Percentiles rank a stretch among this genome's conserved stretches.
Evolutionary conservation across 1,140 invertebrate genomes (phyloP).

Genomic region (Palaemon carinicauda): DNA sequence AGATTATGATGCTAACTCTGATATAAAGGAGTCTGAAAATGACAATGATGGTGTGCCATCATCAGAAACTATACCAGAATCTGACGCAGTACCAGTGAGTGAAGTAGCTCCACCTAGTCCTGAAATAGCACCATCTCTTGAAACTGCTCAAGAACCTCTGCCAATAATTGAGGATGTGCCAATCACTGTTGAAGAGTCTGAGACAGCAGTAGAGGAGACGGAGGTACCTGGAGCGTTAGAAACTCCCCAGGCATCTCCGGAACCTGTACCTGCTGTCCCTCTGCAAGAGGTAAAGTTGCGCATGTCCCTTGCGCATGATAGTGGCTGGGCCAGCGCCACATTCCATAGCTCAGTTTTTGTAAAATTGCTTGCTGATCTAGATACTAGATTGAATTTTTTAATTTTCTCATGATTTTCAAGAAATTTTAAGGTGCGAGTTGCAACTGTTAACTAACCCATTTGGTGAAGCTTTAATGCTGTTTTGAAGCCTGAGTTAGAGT

Average conservation of each 20-base stretch:
- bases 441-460: not conserved
- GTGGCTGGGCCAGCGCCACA: constrained; percentile 38
- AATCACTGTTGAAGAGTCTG: not conserved
- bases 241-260: not conserved
- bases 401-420: not conserved
- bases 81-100: not conserved
- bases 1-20: too few species aligned
- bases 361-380: constrained; percentile 24
- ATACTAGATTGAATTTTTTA: not conserved
- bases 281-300: constrained; percentile 43
- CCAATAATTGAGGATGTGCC: not conserved
- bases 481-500: not conserved
- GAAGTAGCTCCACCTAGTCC: not conserved
- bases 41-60: not conserved
- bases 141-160: not conserved
- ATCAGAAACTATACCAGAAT: constrained; percentile 22
- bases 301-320: constrained; percentile 45
- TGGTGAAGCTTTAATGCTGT: not conserved
- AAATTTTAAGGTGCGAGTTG: not conserved
- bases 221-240: not conserved
- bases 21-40: too few species aligned
- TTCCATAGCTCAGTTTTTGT: constrained; percentile 32
- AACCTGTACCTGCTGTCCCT: not conserved
- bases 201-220: not conserved
- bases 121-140: not conserved